Conservation (phyloP, 1,140 invertebrate species). For the Diorhabda elongata region DNA sequence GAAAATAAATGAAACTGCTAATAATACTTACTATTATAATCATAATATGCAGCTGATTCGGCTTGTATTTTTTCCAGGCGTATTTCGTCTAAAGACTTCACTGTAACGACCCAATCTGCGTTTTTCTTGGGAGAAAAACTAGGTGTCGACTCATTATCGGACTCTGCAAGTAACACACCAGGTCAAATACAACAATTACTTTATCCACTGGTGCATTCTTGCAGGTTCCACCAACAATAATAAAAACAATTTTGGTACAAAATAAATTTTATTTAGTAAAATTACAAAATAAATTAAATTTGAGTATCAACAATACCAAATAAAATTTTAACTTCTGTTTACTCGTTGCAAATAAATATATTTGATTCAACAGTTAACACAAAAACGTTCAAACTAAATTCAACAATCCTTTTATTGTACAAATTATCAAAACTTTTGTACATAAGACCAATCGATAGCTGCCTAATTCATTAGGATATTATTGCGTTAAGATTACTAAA, state of each 20-base stretch:
- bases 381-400: conserved; percentile 18
- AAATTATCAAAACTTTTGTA: conserved; percentile 18
- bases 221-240: conserved; percentile 29
- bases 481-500: too few species aligned
- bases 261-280: conserved; percentile 27
- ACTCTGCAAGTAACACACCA: conserved; percentile 67
- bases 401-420: conserved; percentile 11
- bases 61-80: conserved; percentile 64
- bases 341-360: conserved; percentile 11
- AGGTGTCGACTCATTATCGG: conserved; percentile 63
- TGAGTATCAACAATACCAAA: conserved; percentile 8
- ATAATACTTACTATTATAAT: too few species aligned
- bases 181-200: conserved; percentile 14
- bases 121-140: conserved; percentile 56
- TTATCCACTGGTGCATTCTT: conserved; percentile 37
- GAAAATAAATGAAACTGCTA: too few species aligned
- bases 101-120: conserved; percentile 45
- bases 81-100: conserved; percentile 64
- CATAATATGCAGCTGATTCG: conserved; percentile 63
- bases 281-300: conserved; percentile 18
- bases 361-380: conserved; percentile 11
- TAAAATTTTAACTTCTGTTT: conserved; percentile 8
- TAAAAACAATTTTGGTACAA: conserved; percentile 19
- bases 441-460: conserved; percentile 29
- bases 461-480: too few species aligned